Conservation (phyloP, 1,140 invertebrate genomes). For the Drosophila bipectinata region DNA sequence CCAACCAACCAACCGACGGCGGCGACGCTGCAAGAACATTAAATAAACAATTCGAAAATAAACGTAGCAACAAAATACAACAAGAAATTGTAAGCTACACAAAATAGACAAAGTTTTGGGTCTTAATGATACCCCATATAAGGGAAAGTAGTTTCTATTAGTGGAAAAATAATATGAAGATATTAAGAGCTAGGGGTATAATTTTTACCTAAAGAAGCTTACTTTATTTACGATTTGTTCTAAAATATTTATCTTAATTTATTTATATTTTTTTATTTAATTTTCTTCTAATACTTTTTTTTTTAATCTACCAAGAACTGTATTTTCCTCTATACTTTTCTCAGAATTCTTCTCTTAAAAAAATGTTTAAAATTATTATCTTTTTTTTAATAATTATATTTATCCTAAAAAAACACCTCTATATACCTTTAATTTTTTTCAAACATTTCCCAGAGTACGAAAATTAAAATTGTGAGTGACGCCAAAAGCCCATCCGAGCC, state of each 20-base stretch:
- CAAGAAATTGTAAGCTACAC: constrained; percentile 13
- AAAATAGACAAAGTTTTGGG: not conserved
- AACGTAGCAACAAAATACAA: constrained; percentile 69
- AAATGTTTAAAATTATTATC: too few relatives aligned
- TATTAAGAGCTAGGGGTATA: not conserved
- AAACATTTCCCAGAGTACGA: constrained; percentile 18
- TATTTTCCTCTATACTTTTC: too few relatives aligned
- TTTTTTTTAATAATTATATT: too few relatives aligned
- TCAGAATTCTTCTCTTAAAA: too few relatives aligned
- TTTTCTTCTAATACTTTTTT: too few relatives aligned
- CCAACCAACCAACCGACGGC: constrained; percentile 7
- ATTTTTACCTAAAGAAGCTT: too few relatives aligned
- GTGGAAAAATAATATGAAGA: too few relatives aligned
- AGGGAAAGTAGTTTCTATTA: not conserved
- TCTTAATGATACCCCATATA: constrained; percentile 5
- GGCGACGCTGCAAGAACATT: constrained; percentile 52
- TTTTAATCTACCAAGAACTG: too few relatives aligned
- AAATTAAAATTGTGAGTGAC: constrained; percentile 46
- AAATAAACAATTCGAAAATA: constrained; percentile 77
- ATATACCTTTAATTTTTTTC: not conserved
- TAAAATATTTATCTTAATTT: too few relatives aligned
- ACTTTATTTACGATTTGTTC: too few relatives aligned
- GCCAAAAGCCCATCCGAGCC: constrained; percentile 20
- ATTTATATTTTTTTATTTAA: too few relatives aligned
- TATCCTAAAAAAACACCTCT: not conserved